Conservation (phyloP, 2,113 vertebrate species). For the Vulpes vulpes region DNA sequence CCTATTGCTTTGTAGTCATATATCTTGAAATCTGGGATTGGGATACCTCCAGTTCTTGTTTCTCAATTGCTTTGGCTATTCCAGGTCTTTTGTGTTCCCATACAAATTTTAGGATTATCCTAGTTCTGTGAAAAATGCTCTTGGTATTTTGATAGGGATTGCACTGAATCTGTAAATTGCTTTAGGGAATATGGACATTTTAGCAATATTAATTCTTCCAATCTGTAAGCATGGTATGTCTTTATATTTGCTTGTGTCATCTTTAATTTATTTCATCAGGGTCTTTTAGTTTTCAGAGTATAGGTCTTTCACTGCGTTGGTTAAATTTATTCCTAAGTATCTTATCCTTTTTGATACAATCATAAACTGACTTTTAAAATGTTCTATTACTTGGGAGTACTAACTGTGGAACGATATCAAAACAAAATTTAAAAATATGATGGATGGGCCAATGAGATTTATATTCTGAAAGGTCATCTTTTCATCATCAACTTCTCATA, state of each 20-base stretch:
- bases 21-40: background rate
- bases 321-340: background rate
- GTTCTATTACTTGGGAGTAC: slow-evolving; percentile 22
- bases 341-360: background rate
- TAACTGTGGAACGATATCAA: slow-evolving; percentile 45
- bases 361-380: background rate
- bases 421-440: slow-evolving; percentile 40
- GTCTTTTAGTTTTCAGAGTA: background rate
- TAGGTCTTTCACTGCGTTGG: background rate
- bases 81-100: background rate
- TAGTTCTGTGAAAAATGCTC: background rate
- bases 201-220: background rate
- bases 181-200: background rate
- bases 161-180: background rate
- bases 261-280: background rate
- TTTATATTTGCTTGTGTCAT: background rate
- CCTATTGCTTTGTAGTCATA: background rate
- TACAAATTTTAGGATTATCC: background rate
- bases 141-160: background rate
- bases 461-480: background rate
- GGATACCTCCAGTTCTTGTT: background rate
- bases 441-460: background rate
- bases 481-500: background rate
- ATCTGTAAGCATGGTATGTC: background rate
- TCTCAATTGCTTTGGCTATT: background rate